Evolutionary conservation across 2,113 vertebrate species (phyloP), one percentile per base, ranked within the genome.

Genomic region (Poeciliopsis prolifica): DNA sequence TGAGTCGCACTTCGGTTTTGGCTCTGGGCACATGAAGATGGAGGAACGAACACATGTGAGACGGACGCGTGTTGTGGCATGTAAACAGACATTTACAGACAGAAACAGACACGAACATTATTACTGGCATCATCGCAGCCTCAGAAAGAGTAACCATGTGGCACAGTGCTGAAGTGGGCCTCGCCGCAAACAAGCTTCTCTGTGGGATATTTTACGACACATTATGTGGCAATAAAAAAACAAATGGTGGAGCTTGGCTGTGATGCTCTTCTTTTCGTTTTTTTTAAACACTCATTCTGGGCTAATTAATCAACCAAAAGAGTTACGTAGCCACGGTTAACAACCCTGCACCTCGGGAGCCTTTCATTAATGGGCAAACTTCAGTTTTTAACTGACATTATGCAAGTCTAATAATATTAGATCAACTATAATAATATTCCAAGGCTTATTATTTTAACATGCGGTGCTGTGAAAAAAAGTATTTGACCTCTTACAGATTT

Each of bases 171-270:
- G 78, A 69, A 88, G 79, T 81, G 79, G 74, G 78, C 70, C 48
- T 44, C 69, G 33, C 58, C 84, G 72, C 74, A 29, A 79, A 78
- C 74, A 76, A 64, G 80, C 77, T 64, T 80, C 83, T 89, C 86
- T 86, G 77, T 69, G 79, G 86, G 85, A 89, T 85, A 81, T 75
- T 75, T 89, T 91, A 88, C 75, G 70, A 87, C 84, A 91, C 85
- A 91, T 92, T 88, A 88, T 89, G 86, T 71, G 75, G 54, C 79
- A 79, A 83, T 90, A 86, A 93, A 93, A 90, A 70, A 42, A 37
- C 62, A 80, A 84, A 90, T 80, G 61, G 77, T 11, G 31, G 63
- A 61, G 54, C 83, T 78, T 87, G 82, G 70, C 75, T 79, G 68
- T 68, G 73, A 74, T 84, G 78, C 65, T 68, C 35, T 42, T 17